Base-by-base conservation (phyloP, 2,888 invertebrate species). In the Stenurella melanura region DNA sequence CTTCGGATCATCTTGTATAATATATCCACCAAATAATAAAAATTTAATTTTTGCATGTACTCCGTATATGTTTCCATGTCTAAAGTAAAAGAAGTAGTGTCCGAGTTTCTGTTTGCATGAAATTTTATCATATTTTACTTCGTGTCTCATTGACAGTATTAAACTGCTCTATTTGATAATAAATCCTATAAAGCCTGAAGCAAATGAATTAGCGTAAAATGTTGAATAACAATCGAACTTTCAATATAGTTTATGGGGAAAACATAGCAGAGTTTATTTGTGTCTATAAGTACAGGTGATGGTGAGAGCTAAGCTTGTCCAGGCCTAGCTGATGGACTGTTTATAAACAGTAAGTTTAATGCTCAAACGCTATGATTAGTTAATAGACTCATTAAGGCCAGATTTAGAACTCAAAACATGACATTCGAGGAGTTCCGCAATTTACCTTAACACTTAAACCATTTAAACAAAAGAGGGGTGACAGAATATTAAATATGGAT, bases 301-400 rank as follows among this genome's bases (percentile, higher is more conserved):
- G 67, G 68, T 60, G 70, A 58, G 58, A 70, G 58, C 18, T 60
- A 60, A 74, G 72, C 74, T 77, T 74, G 74, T 64, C 61, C 76
- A 76, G 78, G 74, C 71, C 70, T 66, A 61, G 73, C 67, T 76
- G 76, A 76, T 74, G 74, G 73, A 78, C 67, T 84, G 86, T 87
- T 86, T 87, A 87, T 88, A 87, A 87, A 88, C 88, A 86, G 69
- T 79, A 75, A 82, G 82, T 87, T 88, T 89, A 89, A 89, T 89
- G 87, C 88, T 85, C 86, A 86, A 87, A 84, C 84, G 86, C 84
- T 85, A 87, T 87, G 89, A 89, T 89, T 88, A 89, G 87, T 89
- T 89, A 88, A 89, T 89, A 83, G 88, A 85, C 88, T 89, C 87
- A 88, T 88, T 87, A 88, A 87, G 82, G 81, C 84, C 83, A 75